phyloP scores from a whole-genome alignment of 2,797 vertebrate genomes.

The Siniperca scherzeri region DNA sequence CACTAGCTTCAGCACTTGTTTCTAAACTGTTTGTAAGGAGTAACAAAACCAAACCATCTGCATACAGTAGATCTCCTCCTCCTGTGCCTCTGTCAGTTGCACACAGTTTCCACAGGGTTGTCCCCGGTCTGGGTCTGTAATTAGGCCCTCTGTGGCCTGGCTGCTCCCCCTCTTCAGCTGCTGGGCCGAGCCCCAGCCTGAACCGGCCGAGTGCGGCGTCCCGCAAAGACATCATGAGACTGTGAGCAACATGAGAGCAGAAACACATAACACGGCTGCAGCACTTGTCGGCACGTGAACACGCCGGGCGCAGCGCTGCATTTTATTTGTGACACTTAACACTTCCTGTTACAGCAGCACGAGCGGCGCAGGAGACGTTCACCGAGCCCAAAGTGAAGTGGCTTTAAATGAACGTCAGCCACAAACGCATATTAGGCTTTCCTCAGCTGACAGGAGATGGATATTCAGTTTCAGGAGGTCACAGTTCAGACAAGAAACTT shows the following conservation, averaged over 20 bases:
- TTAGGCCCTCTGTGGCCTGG: slow-evolving; percentile 79
- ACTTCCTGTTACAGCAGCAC: background rate
- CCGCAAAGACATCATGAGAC: slow-evolving; percentile 64
- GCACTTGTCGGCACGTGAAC: slow-evolving; percentile 29
- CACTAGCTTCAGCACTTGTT: background rate
- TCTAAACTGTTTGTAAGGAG: slow-evolving; percentile 11
- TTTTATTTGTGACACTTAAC: slow-evolving; percentile 17
- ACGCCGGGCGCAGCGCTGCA: background rate
- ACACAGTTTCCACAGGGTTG: slow-evolving; percentile 81
- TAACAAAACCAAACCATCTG: slow-evolving; percentile 38
- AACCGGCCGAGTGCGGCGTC: slow-evolving; percentile 63
- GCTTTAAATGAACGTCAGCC: background rate
- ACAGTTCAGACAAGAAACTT: background rate
- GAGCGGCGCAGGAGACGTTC: background rate
- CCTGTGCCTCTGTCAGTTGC: slow-evolving; percentile 61
- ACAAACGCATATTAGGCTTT: background rate
- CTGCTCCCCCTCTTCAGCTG: slow-evolving; percentile 63
- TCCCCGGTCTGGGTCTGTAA: slow-evolving; percentile 76
- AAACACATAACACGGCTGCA: slow-evolving; percentile 31
- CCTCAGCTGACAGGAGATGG: background rate
- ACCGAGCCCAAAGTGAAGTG: background rate
- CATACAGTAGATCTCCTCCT: slow-evolving; percentile 22
- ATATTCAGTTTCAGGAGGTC: background rate
- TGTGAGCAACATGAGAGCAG: slow-evolving; percentile 51
- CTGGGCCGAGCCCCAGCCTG: slow-evolving; percentile 54